These are phyloP conservation scores for Oscheius onirici DNA, from an alignment of 2,888 invertebrate species.

Conservation along the genomic window DNA sequence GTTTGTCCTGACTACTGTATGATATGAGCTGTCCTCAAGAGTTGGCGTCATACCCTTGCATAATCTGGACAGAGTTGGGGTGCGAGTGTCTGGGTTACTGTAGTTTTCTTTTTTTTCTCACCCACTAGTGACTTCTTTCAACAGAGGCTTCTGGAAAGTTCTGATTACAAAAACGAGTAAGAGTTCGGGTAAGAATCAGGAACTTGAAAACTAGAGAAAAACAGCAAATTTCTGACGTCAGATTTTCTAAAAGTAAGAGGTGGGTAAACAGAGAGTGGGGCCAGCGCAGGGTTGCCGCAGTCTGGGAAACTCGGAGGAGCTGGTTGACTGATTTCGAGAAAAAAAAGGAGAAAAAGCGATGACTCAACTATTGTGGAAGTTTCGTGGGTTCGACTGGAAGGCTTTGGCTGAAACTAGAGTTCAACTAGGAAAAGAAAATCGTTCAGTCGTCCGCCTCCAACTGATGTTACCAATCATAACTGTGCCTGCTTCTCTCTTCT, in stretches of 20 bases:
- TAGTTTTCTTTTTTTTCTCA: too few relatives aligned
- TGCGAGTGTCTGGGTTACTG: background rate
- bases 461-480: too few relatives aligned
- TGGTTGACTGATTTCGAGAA: background rate
- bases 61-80: conserved; percentile 1
- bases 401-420: background rate
- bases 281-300: background rate
- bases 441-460: background rate
- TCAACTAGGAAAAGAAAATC: background rate
- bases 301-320: background rate
- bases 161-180: too few relatives aligned
- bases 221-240: too few relatives aligned
- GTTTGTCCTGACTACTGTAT: conserved; percentile 28
- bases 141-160: too few relatives aligned
- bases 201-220: background rate
- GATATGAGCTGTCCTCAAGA: conserved; percentile 24
- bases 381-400: background rate
- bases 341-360: background rate
- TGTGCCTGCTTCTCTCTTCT: too few relatives aligned
- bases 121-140: too few relatives aligned
- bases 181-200: background rate
- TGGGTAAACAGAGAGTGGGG: too few relatives aligned
- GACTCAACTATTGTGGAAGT: background rate
- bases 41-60: conserved; percentile 8
- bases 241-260: too few relatives aligned